A percentile compares a stretch with the other conserved stretches of the same genome.
These are phyloP conservation scores for Drosophila hawaiiensis DNA, from an alignment of 2,888 invertebrate genomes.

Conservation along the genomic window DNA sequence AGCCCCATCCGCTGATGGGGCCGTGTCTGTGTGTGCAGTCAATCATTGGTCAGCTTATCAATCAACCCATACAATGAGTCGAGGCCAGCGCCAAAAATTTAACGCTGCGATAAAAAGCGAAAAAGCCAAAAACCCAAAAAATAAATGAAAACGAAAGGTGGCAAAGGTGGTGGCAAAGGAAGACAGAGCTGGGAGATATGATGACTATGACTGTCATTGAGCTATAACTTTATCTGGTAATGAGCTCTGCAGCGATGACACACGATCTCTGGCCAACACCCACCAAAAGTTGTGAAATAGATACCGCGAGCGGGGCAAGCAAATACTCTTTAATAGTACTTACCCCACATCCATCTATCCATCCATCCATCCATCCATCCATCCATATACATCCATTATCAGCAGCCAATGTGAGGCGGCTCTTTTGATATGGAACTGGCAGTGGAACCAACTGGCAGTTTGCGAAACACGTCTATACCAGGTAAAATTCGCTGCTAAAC, in stretches of 20 bases:
- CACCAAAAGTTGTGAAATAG: slow-evolving; percentile 71
- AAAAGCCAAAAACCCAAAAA: no score
- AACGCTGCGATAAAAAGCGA: slow-evolving; percentile 8
- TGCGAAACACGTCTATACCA: not conserved
- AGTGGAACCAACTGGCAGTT: not conserved
- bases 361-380: slow-evolving; percentile 2
- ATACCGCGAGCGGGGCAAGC: slow-evolving; percentile 37
- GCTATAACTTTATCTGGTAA: slow-evolving; percentile 54
- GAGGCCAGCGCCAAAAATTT: slow-evolving; percentile 15
- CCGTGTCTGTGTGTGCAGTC: slow-evolving; percentile 30
- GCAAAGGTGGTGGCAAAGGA: not conserved
- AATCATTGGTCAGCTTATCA: slow-evolving; percentile 35
- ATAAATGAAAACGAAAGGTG: not conserved
- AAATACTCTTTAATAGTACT: slow-evolving; percentile 50
- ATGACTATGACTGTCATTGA: slow-evolving; percentile 14
- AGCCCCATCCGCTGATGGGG: slow-evolving; percentile 24
- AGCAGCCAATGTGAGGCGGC: slow-evolving; percentile 43
- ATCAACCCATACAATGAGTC: not conserved
- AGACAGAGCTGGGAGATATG: slow-evolving; percentile 10
- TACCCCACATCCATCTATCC: slow-evolving; percentile 35
- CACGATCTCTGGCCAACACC: slow-evolving; percentile 73
- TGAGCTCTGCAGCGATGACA: slow-evolving; percentile 61
- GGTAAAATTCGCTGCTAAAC: not conserved
- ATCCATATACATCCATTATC: slow-evolving; percentile 60
- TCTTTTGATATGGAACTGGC: slow-evolving; percentile 50